Conservation (phyloP, 1,140 invertebrate genomes). For the Diachasma alloeum region DNA sequence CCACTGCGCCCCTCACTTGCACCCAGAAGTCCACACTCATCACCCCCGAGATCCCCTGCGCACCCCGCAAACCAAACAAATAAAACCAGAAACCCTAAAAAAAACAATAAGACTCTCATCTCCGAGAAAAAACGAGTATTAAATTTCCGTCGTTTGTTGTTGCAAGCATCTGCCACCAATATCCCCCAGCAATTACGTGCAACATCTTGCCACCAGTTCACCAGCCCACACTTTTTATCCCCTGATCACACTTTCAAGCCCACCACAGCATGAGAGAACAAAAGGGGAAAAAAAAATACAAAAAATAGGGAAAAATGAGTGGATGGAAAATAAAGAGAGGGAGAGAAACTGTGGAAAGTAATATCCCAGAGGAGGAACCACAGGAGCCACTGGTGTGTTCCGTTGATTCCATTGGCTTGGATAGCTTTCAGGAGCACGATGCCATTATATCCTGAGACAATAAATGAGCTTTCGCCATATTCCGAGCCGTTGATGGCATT, state of each 20-base stretch:
- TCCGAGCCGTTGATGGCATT: not conserved
- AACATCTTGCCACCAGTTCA: constrained; percentile 21
- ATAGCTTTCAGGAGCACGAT: not conserved
- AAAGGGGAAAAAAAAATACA: not conserved
- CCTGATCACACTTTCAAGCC: not conserved
- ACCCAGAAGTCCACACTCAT: not conserved
- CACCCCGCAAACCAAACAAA: not conserved
- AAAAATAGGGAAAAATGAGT: not conserved
- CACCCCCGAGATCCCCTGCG: too few species aligned
- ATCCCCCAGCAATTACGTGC: constrained; percentile 25
- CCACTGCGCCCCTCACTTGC: too few species aligned
- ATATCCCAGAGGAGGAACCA: not conserved
- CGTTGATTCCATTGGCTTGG: not conserved
- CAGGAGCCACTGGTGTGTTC: not conserved
- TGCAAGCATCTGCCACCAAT: constrained; percentile 26
- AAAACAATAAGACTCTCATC: not conserved
- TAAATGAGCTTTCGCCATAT: constrained; percentile 24
- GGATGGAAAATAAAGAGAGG: not conserved
- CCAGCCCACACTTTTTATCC: not conserved
- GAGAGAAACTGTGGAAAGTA: not conserved
- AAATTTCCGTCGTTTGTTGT: constrained; percentile 16
- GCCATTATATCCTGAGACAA: constrained; percentile 16
- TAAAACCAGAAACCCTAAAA: not conserved
- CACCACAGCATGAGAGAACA: not conserved
- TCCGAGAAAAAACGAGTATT: not conserved